Base-by-base conservation (phyloP, 92 coral and sea anemone genomes). In the Pocillopora meandrina region DNA sequence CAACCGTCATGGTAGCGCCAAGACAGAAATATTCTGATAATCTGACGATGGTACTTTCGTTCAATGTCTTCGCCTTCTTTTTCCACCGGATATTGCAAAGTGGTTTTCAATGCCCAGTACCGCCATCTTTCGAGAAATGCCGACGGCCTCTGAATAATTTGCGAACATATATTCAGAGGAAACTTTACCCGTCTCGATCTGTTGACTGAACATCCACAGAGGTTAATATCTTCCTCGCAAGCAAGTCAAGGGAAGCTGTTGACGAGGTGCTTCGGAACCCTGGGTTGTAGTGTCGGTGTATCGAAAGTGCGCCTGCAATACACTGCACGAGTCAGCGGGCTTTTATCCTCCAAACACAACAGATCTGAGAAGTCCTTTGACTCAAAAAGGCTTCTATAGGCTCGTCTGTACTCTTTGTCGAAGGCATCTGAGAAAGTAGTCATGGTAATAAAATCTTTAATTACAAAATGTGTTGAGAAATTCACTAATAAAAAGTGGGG, bases 351-450 rank as follows among this genome's bases (percentile, higher is more conserved):
- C 2, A 82, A 80, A 75, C 91, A 84, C 66, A 97, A 81, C 21
- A 88, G 76, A 75, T 94, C 95, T 26, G 82, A 80, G 76, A 89
- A 78, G 61, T 90, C 86, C 67, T 95, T 93, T 17, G 87, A 88
- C 26, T 91, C 93, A 8, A 62, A 23, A 23, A 97, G 66, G 17
- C 91, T 88, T 71, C 89, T 89, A 78, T 91, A 92, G 0, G 99
- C 92, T 17, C 96, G 96, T 71, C 92, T 92, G 90, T 97, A 97
- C 23, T 95, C 94, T 19, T 95, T 95, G 83, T 97, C 99, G 77
- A 93, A 97, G 42, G 98, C 95, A 85, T 97, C 99, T 96, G 68
- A 1, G 71, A 82, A 12, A 31, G 23, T 36, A 81, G 52, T 26
- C 52, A 47, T 17, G 36, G 60, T 18, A 72, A 20, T 2, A 19